phyloP scores from a whole-genome alignment of 2,888 invertebrate species.

The Phasia obesa region DNA sequence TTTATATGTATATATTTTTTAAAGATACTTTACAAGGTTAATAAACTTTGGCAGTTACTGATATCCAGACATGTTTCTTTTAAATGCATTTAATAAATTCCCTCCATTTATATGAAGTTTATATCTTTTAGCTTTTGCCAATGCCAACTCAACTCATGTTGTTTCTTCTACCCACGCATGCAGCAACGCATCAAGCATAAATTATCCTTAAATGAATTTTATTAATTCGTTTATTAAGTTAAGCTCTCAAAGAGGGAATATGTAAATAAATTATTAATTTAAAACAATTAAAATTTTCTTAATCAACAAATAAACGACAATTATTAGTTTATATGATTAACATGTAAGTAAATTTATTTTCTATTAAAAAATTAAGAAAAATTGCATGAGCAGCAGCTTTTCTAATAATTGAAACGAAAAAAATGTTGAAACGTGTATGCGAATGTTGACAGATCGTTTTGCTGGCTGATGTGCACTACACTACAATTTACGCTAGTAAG shows the following conservation, averaged over 20 bases:
- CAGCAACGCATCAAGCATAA: conserved; percentile 44
- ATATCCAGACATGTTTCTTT: conserved; percentile 47
- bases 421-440: not conserved
- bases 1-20: not conserved
- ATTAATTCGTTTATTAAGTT: conserved; percentile 5
- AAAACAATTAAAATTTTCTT: conserved; percentile 65
- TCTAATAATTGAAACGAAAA: conserved; percentile 30
- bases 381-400: conserved; percentile 9
- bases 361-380: not conserved
- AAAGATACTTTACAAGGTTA: conserved; percentile 56
- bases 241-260: conserved; percentile 23
- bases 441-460: not conserved
- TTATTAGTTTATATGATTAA: conserved; percentile 62
- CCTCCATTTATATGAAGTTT: conserved; percentile 32
- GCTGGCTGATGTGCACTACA: not conserved
- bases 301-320: conserved; percentile 63
- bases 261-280: conserved; percentile 60
- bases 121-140: conserved; percentile 8
- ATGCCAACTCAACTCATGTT: conserved; percentile 36
- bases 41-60: conserved; percentile 58
- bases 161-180: conserved; percentile 41
- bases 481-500: not conserved
- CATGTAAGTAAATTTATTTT: conserved; percentile 25
- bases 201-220: conserved; percentile 63
- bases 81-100: conserved; percentile 46